Evolutionary conservation across 2,797 vertebrate species (phyloP).

Genomic region (Chrysocyon brachyurus): DNA sequence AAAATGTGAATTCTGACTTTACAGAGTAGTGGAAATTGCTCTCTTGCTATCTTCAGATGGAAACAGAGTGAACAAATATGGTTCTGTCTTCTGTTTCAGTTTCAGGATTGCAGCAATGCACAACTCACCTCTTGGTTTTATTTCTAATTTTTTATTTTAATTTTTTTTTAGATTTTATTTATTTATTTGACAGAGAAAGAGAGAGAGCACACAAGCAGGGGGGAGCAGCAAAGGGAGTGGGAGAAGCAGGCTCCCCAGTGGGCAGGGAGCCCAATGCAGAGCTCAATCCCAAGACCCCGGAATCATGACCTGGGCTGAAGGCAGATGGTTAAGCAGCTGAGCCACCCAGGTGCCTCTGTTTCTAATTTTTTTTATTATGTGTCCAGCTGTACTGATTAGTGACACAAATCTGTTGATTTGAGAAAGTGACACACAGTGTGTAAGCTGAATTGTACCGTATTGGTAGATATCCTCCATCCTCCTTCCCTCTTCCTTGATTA

Average conservation of each 20-base stretch:
- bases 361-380: not conserved
- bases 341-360: not conserved
- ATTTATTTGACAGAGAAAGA: too few species aligned
- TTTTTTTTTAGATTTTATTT: too few species aligned
- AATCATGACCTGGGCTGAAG: too few species aligned
- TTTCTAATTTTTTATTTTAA: not conserved
- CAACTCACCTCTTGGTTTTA: not conserved
- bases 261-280: too few species aligned
- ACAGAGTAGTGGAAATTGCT: conserved; percentile 9
- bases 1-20: conserved; percentile 49
- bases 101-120: not conserved
- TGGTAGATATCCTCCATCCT: not conserved
- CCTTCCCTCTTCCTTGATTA: not conserved
- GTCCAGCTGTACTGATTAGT: not conserved
- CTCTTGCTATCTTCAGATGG: not conserved
- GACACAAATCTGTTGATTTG: not conserved
- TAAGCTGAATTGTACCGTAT: not conserved
- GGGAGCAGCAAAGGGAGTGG: too few species aligned
- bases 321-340: too few species aligned
- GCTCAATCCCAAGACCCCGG: too few species aligned
- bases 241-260: too few species aligned
- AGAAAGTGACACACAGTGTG: not conserved
- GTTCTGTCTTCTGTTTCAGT: conserved; percentile 34
- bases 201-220: too few species aligned
- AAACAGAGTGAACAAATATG: not conserved